Evolutionary conservation across 2,888 invertebrate genomes (phyloP), one percentile per base, ranked within the genome.

Genomic region (Cephus spinipes): DNA sequence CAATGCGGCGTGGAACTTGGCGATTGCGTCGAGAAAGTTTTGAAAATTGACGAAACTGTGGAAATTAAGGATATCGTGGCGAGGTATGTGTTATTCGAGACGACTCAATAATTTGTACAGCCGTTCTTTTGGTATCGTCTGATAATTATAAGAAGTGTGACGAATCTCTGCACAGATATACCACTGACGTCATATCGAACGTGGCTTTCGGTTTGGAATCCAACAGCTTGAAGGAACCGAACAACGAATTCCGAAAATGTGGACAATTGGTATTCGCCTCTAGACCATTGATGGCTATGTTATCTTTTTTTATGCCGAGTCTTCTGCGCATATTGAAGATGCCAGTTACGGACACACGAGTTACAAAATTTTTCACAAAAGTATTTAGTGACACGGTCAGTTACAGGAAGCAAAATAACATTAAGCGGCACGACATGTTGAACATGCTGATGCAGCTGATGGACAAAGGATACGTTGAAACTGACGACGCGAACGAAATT

Each of bases 1-100:
- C 91, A 93, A 68, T 94, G 94, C 78, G 94, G 94, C 0, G 89
- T 92, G 15, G 92, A 93, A 78, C 92, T 95, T 83, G 87, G 92
- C 1, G 86, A 89, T 6, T 92, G 93, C 78, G 90, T 93, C 9
- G 89, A 92, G 33, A 76, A 87, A 74, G 71, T 87, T 79, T 80
- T 92, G 78, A 79, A 88, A 0, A 91, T 75, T 11, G 80, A 78
- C 4, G 82, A 91, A 0, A 87, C 86, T 3, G 88, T 91, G 78
- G 88, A 86, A 23, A 12, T 80, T 4, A 79, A 79, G 75, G 68
- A 71, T 33, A 2, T 79, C 12, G 11, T 76, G 4, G 68, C 33
- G 4, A 73, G 78, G 75, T 34, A 11, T 34, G 9, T 11, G 1
- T 34, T 34, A 34, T 34, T 34, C 6, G 33, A 33, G 33, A 30